Evolutionary conservation across 2,797 vertebrate genomes (phyloP).

Genomic region (Myiotriccus ornatus): DNA sequence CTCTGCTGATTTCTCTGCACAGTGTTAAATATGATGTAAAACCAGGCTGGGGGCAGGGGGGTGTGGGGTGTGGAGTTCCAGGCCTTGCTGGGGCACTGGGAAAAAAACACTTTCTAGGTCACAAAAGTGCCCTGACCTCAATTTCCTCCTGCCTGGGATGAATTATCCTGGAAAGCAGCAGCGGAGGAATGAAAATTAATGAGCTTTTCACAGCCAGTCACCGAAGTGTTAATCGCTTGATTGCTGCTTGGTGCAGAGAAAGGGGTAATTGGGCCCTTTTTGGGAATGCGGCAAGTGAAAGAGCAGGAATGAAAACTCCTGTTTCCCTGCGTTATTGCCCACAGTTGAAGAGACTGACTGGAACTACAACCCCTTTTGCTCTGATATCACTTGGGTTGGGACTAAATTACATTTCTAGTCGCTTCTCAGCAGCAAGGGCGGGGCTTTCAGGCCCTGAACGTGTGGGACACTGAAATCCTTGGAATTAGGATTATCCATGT

Average conservation of each 20-base stretch:
- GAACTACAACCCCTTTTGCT: neutral
- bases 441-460: neutral
- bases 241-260: slow-evolving; percentile 19
- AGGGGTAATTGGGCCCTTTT: slow-evolving; percentile 24
- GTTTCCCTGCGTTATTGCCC: neutral
- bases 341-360: neutral
- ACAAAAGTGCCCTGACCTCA: neutral
- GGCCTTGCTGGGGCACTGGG: neutral
- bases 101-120: neutral
- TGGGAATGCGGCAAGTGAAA: neutral
- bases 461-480: neutral
- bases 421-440: neutral
- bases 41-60: neutral
- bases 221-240: slow-evolving; percentile 48
- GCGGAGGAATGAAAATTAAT: neutral
- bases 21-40: neutral
- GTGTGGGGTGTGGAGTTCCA: neutral
- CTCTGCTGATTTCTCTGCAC: neutral
- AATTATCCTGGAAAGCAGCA: neutral
- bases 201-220: slow-evolving; percentile 5
- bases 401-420: neutral
- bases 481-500: neutral
- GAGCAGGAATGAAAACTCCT: neutral
- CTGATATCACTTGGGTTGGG: neutral
- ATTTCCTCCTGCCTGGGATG: neutral